Percentiles rank a stretch among this genome's conserved stretches.
Evolutionary conservation across 2,113 vertebrate species (phyloP).

Genomic region (Mirounga angustirostris): DNA sequence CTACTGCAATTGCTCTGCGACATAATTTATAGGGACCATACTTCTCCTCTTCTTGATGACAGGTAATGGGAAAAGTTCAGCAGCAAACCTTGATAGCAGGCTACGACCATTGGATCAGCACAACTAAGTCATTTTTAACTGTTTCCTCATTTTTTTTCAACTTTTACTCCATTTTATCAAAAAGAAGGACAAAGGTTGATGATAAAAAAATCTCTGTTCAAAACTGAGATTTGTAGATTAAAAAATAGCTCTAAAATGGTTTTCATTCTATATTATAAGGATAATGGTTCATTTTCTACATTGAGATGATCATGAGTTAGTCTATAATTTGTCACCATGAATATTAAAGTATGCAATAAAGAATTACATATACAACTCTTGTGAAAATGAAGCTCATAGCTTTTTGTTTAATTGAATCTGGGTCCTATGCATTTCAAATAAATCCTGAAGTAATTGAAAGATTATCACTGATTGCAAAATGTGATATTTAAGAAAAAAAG

Average conservation of each 20-base stretch:
- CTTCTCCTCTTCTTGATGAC: conserved; percentile 65
- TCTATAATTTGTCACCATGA: conserved; percentile 21
- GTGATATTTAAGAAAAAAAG: conserved; percentile 31
- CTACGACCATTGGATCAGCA: conserved; percentile 20
- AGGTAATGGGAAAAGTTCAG: conserved; percentile 67
- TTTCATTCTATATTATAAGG: neutral
- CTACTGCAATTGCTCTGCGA: conserved; percentile 57
- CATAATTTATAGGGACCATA: conserved; percentile 65
- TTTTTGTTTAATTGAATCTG: conserved; percentile 27
- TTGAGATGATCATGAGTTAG: conserved; percentile 36
- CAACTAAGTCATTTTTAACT: conserved; percentile 66
- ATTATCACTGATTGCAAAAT: conserved; percentile 32
- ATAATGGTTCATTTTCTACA: neutral
- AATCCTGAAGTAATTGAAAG: conserved; percentile 44
- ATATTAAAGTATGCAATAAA: conserved; percentile 36
- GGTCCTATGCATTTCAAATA: conserved; percentile 1
- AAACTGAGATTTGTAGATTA: conserved; percentile 41
- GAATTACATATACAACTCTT: neutral
- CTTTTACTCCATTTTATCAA: conserved; percentile 56
- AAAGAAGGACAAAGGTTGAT: conserved; percentile 42
- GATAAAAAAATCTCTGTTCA: neutral
- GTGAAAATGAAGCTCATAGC: neutral
- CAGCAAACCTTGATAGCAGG: conserved; percentile 56
- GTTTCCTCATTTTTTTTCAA: conserved; percentile 57
- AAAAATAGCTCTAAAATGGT: conserved; percentile 64